Conservation (phyloP, 2,113 vertebrate species). For the Eulemur rufifrons region DNA sequence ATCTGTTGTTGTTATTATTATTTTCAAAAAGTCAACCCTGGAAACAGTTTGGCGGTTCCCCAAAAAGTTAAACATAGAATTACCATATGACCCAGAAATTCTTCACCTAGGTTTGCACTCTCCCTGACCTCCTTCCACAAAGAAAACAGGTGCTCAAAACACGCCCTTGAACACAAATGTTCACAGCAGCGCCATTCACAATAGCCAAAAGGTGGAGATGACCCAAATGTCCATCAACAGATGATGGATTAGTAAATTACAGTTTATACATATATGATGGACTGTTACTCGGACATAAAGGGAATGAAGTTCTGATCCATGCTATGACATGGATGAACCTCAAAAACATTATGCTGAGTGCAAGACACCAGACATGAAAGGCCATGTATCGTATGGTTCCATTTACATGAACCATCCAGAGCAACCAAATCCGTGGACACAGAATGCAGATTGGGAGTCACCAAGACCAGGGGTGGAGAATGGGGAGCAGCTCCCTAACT, state of each 20-base stretch:
- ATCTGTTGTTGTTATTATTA: no score
- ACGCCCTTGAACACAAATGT: neutral
- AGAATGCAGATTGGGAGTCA: neutral
- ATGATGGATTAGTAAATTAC: neutral
- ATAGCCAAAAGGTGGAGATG: fast-evolving
- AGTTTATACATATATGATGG: fast-evolving
- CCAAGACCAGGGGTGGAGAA: neutral
- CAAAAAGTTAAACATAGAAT: neutral
- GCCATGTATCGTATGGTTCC: neutral
- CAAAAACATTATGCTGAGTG: neutral
- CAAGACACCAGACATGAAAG: neutral
- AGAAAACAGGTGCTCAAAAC: neutral
- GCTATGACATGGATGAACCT: neutral
- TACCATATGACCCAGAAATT: neutral
- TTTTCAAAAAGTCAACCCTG: neutral
- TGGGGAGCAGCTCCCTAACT: neutral
- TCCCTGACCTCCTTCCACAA: neutral
- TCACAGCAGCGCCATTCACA: neutral
- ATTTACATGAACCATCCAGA: neutral
- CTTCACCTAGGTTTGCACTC: neutral
- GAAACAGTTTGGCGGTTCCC: neutral
- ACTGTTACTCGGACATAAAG: neutral
- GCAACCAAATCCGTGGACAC: neutral
- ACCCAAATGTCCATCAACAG: neutral
- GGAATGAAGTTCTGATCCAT: neutral